Base-by-base conservation (phyloP, 2,797 vertebrate species). In the Manis javanica region DNA sequence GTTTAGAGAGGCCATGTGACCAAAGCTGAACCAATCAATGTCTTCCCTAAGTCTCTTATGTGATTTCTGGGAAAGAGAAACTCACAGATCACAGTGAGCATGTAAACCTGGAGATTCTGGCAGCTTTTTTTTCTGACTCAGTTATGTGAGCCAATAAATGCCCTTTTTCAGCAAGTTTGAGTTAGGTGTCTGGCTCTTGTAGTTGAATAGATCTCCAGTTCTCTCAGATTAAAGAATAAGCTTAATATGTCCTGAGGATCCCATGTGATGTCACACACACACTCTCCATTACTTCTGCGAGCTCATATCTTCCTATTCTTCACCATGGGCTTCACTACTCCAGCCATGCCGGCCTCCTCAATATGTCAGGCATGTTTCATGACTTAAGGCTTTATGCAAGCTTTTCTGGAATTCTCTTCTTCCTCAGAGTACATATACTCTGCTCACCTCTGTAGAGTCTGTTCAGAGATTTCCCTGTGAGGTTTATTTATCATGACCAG, bases 221-320 rank as follows among this genome's bases (percentile, higher is more conserved):
- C 42, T 90, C 72, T 71, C 55, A 53, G 64, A 90, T 71, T 63
- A 69, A 94, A 84, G 75, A 89, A 75, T 29, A 87, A 79, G 84
- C 63, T 90, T 66, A 69, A 29, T 23, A 31, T 63, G 13, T 57
- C 7, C 66, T 7, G 5, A 87, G 37, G 24, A 15, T 14, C 31
- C n/a, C 55, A 10, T 26, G 2, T 31, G 15, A 59, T 46, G 34
- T 37, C 4, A 13, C 29, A 9, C 6, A 9, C 29, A 46, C 31
- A 86, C 10, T 18, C 3, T 16, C 11, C 9, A 34, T 63, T 24
- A 72, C 4, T 13, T 78, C 78, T 78, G 19, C 34, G 82, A 51
- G 86, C 15, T 64, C 4, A 18, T 85, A 49, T 39, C 31, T 31
- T 93, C 14, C 49, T 63, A 0, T 31, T 51, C 10, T 59, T 2